Conservation (phyloP, 2,113 vertebrate genomes). For the western clawed frog (Xenopus tropicalis) region DNA sequence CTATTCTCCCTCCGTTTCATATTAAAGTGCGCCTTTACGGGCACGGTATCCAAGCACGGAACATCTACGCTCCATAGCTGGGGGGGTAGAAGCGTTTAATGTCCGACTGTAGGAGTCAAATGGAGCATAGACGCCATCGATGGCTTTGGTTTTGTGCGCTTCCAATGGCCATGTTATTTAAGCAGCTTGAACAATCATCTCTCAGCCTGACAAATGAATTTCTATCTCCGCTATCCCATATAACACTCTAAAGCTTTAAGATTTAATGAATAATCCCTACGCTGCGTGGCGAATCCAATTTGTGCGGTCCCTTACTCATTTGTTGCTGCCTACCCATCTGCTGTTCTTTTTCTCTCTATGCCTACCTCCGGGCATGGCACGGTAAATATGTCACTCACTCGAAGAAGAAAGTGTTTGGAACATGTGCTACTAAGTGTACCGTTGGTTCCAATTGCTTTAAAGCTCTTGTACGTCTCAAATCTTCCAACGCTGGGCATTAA, state of each 20-base stretch:
- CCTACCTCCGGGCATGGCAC: constrained; percentile 14
- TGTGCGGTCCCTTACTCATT: constrained; percentile 2
- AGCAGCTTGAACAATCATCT: background rate
- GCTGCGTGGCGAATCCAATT: background rate
- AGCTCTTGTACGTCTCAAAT: no score
- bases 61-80: background rate
- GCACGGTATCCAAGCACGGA: background rate
- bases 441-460: background rate
- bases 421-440: background rate
- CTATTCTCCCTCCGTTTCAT: no score
- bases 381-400: constrained; percentile 18
- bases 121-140: background rate
- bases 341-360: background rate
- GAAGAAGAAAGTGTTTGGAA: background rate
- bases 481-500: no score
- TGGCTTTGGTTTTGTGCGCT: background rate
- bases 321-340: background rate
- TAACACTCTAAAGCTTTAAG: background rate
- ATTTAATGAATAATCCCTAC: background rate
- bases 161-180: background rate
- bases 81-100: background rate
- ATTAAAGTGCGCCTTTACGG: no score
- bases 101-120: background rate
- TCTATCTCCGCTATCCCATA: background rate
- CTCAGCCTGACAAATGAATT: background rate